Percentiles rank a stretch among this genome's conserved stretches.
Evolutionary conservation across 1,140 invertebrate genomes (phyloP).

Genomic region (Condylostylus longicornis): DNA sequence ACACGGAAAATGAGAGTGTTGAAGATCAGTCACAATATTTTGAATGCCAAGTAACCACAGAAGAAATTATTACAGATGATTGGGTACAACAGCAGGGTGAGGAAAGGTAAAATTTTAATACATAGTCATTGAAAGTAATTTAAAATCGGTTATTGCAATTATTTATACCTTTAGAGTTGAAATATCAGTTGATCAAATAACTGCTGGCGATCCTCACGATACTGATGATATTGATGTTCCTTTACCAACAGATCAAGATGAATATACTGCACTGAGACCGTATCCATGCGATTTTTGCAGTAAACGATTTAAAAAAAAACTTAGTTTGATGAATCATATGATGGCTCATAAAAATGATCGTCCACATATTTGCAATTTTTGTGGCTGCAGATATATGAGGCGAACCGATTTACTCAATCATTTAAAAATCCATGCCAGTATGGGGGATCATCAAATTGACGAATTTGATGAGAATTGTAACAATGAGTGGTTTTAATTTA

Average conservation of each 20-base stretch:
- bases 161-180: conserved; percentile 36
- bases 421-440: conserved; percentile 61
- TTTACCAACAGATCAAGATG: conserved; percentile 63
- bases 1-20: conserved; percentile 19
- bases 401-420: conserved; percentile 67
- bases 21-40: conserved; percentile 7
- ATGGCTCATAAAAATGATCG: conserved; percentile 64
- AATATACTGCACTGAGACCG: conserved; percentile 61
- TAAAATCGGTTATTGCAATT: background rate
- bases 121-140: background rate
- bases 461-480: conserved; percentile 34
- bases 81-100: conserved; percentile 55
- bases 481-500: background rate
- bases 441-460: conserved; percentile 37
- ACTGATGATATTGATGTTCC: conserved; percentile 54
- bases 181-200: conserved; percentile 47
- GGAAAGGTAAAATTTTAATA: conserved; percentile 40
- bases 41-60: conserved; percentile 39
- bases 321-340: conserved; percentile 70
- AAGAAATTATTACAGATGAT: conserved; percentile 62
- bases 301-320: conserved; percentile 63
- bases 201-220: conserved; percentile 37
- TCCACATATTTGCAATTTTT: conserved; percentile 60
- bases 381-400: conserved; percentile 57
- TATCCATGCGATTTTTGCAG: conserved; percentile 76